Conservation (phyloP, 2,113 vertebrate species). For the Psittacula cyanocephala region DNA sequence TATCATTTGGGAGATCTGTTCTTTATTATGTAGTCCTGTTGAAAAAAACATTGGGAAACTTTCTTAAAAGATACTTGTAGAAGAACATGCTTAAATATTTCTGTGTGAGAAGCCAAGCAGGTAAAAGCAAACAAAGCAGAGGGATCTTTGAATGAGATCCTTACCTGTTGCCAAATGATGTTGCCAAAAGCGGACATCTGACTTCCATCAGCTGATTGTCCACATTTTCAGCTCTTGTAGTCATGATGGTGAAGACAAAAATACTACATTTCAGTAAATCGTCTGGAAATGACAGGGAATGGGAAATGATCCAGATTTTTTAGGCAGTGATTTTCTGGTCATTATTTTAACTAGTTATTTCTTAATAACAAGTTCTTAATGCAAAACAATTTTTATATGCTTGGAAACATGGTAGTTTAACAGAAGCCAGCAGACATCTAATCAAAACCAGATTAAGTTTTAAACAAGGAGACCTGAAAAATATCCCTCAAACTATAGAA, state of each 20-base stretch:
- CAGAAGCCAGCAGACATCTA: not conserved
- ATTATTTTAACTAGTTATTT: constrained; percentile 4
- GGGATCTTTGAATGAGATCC: not conserved
- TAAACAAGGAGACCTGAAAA: not conserved
- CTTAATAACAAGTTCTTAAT: not conserved
- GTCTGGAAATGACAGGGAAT: not conserved
- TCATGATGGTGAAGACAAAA: not conserved
- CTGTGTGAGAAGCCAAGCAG: not conserved
- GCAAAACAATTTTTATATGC: not conserved
- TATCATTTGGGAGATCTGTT: not conserved
- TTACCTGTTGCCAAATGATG: not conserved
- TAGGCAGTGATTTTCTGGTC: not conserved
- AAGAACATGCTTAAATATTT: not conserved
- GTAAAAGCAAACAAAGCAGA: not conserved
- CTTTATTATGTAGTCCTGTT: not conserved
- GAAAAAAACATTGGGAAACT: not conserved
- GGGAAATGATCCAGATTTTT: not conserved
- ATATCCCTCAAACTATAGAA: not conserved
- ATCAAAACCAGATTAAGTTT: not conserved
- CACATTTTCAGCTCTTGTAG: not conserved
- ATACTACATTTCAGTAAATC: not conserved
- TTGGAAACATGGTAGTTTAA: not conserved
- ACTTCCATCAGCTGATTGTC: not conserved
- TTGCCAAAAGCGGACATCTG: not conserved
- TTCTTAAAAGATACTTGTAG: not conserved